Conservation (phyloP, 2,888 invertebrate genomes). For the Hedya salicella region DNA sequence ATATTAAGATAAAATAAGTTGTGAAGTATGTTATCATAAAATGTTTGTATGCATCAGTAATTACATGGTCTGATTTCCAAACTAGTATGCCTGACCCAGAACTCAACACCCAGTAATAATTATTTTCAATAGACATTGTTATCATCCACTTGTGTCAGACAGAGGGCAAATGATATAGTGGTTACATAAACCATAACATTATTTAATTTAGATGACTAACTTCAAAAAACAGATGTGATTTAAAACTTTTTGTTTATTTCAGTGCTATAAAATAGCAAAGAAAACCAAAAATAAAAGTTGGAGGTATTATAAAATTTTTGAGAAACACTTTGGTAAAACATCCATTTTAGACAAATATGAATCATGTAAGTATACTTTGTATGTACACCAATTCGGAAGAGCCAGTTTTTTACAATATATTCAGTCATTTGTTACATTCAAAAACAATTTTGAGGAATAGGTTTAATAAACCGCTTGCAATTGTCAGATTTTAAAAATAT, state of each 20-base stretch:
- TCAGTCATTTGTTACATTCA: no score
- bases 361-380: slow-evolving; percentile 76
- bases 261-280: slow-evolving; percentile 78
- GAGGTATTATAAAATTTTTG: slow-evolving; percentile 77
- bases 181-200: not conserved
- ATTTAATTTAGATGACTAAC: not conserved
- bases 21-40: no score
- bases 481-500: no score
- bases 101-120: no score
- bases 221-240: not conserved
- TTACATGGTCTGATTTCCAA: no score
- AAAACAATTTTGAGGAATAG: no score
- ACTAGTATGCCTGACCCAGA: no score
- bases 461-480: no score
- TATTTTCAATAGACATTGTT: no score
- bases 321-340: slow-evolving; percentile 73
- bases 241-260: slow-evolving; percentile 48
- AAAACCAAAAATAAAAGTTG: slow-evolving; percentile 72
- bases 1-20: not conserved
- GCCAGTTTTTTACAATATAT: no score
- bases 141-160: not conserved
- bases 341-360: slow-evolving; percentile 76
- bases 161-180: not conserved
- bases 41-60: no score
- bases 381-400: no score